Evolutionary conservation across 2,888 invertebrate species (phyloP), one percentile per base, ranked within the genome.

Genomic region (Leistus spinibarbis): DNA sequence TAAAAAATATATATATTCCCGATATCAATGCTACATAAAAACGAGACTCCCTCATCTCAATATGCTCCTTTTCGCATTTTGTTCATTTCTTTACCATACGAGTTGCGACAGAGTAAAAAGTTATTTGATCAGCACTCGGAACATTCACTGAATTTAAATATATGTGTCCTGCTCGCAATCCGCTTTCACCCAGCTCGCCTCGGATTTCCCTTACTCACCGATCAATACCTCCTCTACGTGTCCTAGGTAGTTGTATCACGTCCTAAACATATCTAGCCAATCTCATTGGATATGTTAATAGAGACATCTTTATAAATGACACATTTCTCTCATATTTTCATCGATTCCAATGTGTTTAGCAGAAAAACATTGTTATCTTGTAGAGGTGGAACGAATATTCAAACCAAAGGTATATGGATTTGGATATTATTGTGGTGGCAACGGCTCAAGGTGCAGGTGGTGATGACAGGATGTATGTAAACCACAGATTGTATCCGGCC

Each of bases 1-100:
- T 81, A 79, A 78, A 78, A 80, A 81, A 72, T n/a, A n/a, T n/a
- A 72, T 72, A 80, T 80, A 81, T 80, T 80, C 78, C 79, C 79
- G 79, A 79, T 80, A 80, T 80, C 78, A 79, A 78, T 79, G 78
- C 78, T 79, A 78, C 77, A 79, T 78, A 79, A 78, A 76, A 72
- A 72, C 54, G 56, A 13, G 40, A 3, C 10, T 40, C 40, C 40
- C 40, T 40, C 62, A 53, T 76, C 76, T 76, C 78, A 77, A 78
- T 78, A 77, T 78, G 78, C 76, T 76, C 68, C 77, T 76, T 73
- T 75, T 68, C 74, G 73, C 76, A 72, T 76, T 73, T 60, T 66
- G 75, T 70, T 71, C 68, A 76, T 70, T 76, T 78, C 76, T 76
- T 76, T 77, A 78, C n/a, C 13, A 40, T 77, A 76, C 73, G 70